phyloP scores from a whole-genome alignment of 2,797 vertebrate genomes.

The Pseudomugil gertrudae region DNA sequence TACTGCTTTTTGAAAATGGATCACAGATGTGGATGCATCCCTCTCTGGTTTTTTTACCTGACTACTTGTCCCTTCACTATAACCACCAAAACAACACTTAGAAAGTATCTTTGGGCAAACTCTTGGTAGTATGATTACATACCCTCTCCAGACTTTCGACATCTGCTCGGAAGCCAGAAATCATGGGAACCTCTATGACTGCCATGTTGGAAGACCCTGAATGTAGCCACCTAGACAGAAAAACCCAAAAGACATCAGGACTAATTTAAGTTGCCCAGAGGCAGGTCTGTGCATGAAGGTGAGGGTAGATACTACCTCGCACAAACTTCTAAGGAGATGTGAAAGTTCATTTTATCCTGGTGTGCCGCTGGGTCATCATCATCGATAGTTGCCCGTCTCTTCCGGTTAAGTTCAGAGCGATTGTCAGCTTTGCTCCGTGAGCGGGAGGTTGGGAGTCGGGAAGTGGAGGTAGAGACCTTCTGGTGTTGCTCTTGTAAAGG shows the following conservation, averaged over 20 bases:
- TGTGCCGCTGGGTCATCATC: constrained; percentile 90
- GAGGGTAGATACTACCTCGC: constrained; percentile 80
- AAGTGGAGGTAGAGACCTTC: constrained; percentile 46
- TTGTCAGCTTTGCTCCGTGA: constrained; percentile 77
- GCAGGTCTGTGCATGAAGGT: neutral
- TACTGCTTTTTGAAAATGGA: constrained; percentile 76
- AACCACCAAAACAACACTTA: neutral
- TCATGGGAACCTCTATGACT: constrained; percentile 89
- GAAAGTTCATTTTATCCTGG: constrained; percentile 89
- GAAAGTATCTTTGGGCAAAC: neutral
- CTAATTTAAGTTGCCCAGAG: neutral
- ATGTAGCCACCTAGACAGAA: constrained; percentile 88
- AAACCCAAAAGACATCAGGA: neutral
- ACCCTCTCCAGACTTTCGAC: constrained; percentile 92
- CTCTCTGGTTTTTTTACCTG: constrained; percentile 39
- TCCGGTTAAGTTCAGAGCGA: constrained; percentile 77
- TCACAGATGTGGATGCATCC: constrained; percentile 83
- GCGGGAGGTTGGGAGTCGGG: constrained; percentile 54
- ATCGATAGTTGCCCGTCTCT: constrained; percentile 79
- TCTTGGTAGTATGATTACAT: constrained; percentile 23
- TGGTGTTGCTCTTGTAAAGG: constrained; percentile 78
- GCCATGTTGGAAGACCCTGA: constrained; percentile 96
- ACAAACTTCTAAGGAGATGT: constrained; percentile 89
- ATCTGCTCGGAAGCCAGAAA: constrained; percentile 90
- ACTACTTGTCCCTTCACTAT: neutral